Percentiles rank a stretch among this genome's conserved stretches.
phyloP scores from a whole-genome alignment of 2,113 vertebrate genomes.

The Fulica atra region DNA sequence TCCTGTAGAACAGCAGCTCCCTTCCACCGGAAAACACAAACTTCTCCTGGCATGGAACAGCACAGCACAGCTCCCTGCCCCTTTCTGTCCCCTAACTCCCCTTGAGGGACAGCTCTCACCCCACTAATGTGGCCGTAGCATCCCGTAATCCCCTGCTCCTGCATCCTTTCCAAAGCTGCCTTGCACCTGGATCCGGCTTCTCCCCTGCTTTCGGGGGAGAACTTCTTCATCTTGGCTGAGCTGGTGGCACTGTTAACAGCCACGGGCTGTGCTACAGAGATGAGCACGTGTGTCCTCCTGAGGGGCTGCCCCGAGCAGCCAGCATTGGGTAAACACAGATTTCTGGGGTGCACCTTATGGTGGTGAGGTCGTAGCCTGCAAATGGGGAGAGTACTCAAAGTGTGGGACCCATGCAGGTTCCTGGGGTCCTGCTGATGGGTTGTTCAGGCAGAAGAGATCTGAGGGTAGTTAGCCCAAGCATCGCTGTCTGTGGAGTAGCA shows the following conservation, averaged over 20 bases:
- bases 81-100: background rate
- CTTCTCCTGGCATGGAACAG: rapidly evolving
- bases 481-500: background rate
- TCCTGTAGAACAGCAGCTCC: background rate
- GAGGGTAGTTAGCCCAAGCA: background rate
- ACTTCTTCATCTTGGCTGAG: background rate
- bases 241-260: background rate
- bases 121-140: background rate
- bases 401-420: background rate
- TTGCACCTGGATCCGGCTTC: background rate
- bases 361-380: background rate
- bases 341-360: background rate
- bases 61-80: background rate
- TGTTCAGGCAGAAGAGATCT: background rate
- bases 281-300: rapidly evolving
- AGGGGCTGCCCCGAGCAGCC: background rate
- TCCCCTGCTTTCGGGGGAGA: background rate
- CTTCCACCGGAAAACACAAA: background rate
- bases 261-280: background rate
- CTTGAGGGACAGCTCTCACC: background rate
- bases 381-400: background rate
- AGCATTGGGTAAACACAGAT: background rate
- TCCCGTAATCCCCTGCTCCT: background rate
- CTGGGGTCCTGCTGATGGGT: background rate
- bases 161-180: background rate